Conservation (phyloP, 2,113 vertebrate genomes). For the Parotia lawesii region DNA sequence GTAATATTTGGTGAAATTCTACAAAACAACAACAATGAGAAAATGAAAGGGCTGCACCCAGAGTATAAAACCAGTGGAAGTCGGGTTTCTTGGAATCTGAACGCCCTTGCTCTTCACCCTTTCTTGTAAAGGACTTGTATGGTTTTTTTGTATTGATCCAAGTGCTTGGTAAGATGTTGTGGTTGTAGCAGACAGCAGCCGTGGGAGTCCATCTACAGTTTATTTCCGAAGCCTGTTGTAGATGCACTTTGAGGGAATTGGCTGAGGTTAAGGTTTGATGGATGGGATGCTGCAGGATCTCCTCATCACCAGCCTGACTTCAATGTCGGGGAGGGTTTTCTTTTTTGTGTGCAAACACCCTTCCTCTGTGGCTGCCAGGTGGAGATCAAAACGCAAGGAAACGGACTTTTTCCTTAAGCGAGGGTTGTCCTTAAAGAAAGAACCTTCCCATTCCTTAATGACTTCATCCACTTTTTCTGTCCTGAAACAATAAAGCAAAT, state of each 20-base stretch:
- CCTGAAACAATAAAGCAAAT: constrained; percentile 75
- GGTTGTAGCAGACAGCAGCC: not conserved
- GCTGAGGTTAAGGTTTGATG: constrained; percentile 76
- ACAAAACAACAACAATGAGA: constrained; percentile 56
- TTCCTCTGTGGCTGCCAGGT: constrained; percentile 85
- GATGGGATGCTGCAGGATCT: constrained; percentile 91
- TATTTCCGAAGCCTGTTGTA: not conserved
- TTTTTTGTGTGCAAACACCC: constrained; percentile 79
- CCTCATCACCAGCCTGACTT: constrained; percentile 93
- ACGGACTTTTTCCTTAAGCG: constrained; percentile 94
- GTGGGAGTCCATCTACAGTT: not conserved
- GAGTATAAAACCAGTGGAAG: constrained; percentile 34
- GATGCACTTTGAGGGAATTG: not conserved
- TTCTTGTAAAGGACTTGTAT: not conserved
- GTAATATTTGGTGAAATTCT: constrained; percentile 9
- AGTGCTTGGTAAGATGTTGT: not conserved
- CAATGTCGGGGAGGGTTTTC: constrained; percentile 87
- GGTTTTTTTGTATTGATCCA: not conserved
- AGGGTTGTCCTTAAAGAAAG: constrained; percentile 97
- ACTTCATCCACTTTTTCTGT: constrained; percentile 94
- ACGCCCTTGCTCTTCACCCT: not conserved
- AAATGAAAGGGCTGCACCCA: constrained; percentile 7
- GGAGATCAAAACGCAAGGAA: constrained; percentile 94
- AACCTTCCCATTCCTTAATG: constrained; percentile 97
- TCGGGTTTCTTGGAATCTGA: not conserved